Conservation (phyloP, 1,140 invertebrate genomes). For the Drosophila tristis region DNA sequence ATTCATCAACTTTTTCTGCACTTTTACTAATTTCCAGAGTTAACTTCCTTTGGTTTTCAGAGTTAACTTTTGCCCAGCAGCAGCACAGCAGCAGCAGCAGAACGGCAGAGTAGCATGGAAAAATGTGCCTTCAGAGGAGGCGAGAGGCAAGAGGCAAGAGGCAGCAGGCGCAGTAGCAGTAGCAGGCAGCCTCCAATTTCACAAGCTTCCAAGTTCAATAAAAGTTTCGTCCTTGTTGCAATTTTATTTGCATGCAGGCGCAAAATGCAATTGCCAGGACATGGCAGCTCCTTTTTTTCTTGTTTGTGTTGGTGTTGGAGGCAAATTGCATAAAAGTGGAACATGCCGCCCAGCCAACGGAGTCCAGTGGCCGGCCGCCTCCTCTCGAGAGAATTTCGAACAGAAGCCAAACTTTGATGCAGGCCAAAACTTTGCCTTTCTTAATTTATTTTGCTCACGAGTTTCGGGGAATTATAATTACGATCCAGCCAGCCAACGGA, state of each 20-base stretch:
- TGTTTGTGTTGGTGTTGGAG: slow-evolving; percentile 13
- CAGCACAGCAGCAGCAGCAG: too few relatives aligned
- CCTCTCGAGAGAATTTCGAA: slow-evolving; percentile 7
- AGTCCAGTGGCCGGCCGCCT: neutral
- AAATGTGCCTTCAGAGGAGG: slow-evolving; percentile 52
- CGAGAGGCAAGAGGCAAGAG: neutral
- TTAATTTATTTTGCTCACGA: slow-evolving; percentile 82
- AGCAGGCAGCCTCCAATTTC: slow-evolving; percentile 30
- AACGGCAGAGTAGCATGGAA: slow-evolving; percentile 65
- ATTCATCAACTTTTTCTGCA: slow-evolving; percentile 81
- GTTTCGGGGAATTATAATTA: slow-evolving; percentile 74
- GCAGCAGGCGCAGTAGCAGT: neutral
- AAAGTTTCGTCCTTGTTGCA: slow-evolving; percentile 75
- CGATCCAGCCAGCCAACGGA: slow-evolving; percentile 24
- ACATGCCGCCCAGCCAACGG: slow-evolving; percentile 4
- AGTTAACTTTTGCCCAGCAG: slow-evolving; percentile 75
- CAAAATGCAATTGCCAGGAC: slow-evolving; percentile 73
- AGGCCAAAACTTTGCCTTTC: slow-evolving; percentile 72
- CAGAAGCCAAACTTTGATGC: slow-evolving; percentile 40
- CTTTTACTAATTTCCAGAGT: slow-evolving; percentile 83
- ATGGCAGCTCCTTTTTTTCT: slow-evolving; percentile 37
- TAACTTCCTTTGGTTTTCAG: slow-evolving; percentile 84
- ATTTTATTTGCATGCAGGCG: slow-evolving; percentile 76
- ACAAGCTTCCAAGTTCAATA: slow-evolving; percentile 78
- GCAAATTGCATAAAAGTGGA: slow-evolving; percentile 45